These are phyloP conservation scores for Cryptus armator DNA, from an alignment of 2,888 invertebrate genomes.

Conservation along the genomic window DNA sequence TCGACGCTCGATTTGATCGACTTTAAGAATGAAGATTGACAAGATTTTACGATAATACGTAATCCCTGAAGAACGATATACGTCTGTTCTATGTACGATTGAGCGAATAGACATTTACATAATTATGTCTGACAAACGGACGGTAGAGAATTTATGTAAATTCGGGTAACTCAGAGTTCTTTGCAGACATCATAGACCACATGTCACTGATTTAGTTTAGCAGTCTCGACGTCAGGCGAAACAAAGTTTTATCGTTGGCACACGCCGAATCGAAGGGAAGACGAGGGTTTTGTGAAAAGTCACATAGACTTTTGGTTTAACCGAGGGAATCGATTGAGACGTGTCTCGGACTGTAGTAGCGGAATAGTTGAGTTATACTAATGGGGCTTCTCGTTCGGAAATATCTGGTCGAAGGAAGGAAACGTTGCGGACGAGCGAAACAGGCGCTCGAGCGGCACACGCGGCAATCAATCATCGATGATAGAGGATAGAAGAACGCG, in stretches of 20 bases:
- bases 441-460: constrained; percentile 32
- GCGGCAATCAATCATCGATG: constrained; percentile 61
- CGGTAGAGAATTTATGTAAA: neutral
- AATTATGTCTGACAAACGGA: constrained; percentile 9
- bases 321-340: constrained; percentile 44
- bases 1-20: constrained; percentile 48
- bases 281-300: neutral
- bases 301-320: neutral
- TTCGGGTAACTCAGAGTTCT: constrained; percentile 6
- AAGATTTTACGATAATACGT: too few species aligned
- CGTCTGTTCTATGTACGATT: too few species aligned
- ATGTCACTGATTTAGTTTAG: neutral
- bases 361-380: neutral
- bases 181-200: neutral
- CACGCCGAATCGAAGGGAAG: neutral
- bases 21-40: neutral
- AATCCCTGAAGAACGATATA: too few species aligned
- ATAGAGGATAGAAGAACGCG: constrained; percentile 24
- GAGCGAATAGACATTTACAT: constrained; percentile 20
- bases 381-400: neutral
- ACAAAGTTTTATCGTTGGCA: neutral
- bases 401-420: constrained; percentile 21
- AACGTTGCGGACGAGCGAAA: constrained; percentile 32
- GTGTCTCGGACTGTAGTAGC: constrained; percentile 20
- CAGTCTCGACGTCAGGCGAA: neutral